Evolutionary conservation across 2,113 vertebrate species (phyloP).

Genomic region (Tiliqua scincoides): DNA sequence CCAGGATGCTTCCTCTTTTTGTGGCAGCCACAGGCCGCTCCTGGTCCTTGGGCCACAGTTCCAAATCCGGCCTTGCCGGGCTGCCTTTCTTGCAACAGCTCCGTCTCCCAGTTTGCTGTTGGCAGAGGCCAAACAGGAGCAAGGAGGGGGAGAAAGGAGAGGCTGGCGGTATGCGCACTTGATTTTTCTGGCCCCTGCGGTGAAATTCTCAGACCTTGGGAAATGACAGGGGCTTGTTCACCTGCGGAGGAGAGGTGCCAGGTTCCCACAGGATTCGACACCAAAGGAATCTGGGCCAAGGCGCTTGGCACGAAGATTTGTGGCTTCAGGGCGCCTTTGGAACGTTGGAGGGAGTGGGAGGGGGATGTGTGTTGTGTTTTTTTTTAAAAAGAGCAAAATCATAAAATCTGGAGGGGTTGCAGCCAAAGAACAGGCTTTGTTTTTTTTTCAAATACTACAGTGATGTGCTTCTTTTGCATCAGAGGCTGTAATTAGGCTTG

Average conservation of each 20-base stretch:
- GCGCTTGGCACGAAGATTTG: slow-evolving; percentile 26
- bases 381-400: slow-evolving; percentile 11
- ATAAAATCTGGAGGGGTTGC: slow-evolving; percentile 22
- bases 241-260: slow-evolving; percentile 39
- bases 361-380: too few species aligned
- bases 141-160: neutral
- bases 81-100: too few species aligned
- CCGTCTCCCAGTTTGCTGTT: neutral
- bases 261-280: slow-evolving; percentile 69
- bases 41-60: neutral
- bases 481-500: slow-evolving; percentile 45
- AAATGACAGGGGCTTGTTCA: slow-evolving; percentile 47
- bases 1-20: too few species aligned
- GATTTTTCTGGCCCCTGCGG: neutral
- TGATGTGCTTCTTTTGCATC: slow-evolving; percentile 18
- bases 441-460: slow-evolving; percentile 60
- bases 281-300: slow-evolving; percentile 42
- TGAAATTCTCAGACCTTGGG: slow-evolving; percentile 3
- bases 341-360: slow-evolving; percentile 31
- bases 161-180: neutral
- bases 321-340: slow-evolving; percentile 41
- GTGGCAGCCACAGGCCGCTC: too few species aligned
- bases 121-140: neutral
- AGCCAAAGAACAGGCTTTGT: neutral
- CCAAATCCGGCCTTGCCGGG: neutral